phyloP scores from a whole-genome alignment of 2,797 vertebrate species.

The Danio aesculapii region DNA sequence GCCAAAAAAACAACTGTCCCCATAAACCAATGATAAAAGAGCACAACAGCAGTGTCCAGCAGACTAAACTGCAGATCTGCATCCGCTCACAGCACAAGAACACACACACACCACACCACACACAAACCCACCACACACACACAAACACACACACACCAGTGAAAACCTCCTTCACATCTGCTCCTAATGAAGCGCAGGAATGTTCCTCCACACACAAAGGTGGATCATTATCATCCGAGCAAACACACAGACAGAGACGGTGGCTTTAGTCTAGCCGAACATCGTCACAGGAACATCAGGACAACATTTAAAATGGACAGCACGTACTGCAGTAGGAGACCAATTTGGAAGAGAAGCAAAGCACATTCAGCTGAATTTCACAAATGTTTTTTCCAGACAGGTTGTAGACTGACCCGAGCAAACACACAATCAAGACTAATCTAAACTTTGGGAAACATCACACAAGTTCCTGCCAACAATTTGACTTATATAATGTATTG shows the following conservation, averaged over 20 bases:
- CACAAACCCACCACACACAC: no score
- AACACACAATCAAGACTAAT: neutral
- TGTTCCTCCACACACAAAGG: constrained; percentile 72
- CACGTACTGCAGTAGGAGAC: neutral
- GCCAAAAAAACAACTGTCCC: neutral
- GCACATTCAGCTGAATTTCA: constrained; percentile 42
- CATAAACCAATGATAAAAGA: neutral
- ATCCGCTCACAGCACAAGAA: constrained; percentile 69
- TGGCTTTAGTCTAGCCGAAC: neutral
- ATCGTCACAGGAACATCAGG: neutral
- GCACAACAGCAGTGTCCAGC: neutral
- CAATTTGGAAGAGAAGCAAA: neutral
- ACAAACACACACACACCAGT: constrained; percentile 60
- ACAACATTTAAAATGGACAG: neutral
- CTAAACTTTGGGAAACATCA: neutral
- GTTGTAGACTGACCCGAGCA: neutral
- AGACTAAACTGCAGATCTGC: constrained; percentile 72
- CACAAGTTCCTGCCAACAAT: neutral
- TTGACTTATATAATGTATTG: no score
- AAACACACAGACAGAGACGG: constrained; percentile 16
- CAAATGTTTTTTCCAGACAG: constrained; percentile 28
- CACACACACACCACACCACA: constrained; percentile 65
- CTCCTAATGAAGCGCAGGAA: constrained; percentile 82
- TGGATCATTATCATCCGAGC: constrained; percentile 60
- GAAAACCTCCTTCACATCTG: constrained; percentile 78